Base-by-base conservation (phyloP, 2,888 invertebrate species). In the Mimumesa dahlbomi region DNA sequence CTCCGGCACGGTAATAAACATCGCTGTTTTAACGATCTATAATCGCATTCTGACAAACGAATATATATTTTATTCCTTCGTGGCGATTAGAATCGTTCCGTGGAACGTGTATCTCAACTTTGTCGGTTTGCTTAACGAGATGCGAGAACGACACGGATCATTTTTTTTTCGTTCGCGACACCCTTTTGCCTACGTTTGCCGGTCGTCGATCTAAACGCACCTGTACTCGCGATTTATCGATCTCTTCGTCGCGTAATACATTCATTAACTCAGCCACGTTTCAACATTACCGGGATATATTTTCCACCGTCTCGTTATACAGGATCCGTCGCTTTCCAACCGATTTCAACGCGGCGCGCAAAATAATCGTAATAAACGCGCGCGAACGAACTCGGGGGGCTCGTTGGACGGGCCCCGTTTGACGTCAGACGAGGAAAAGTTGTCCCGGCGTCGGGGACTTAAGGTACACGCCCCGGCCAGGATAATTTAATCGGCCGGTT, bases 401-500 rank as follows among this genome's bases (percentile, higher is more conserved):
- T 48, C 52, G 57, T 53, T 42, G 22, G n/a, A n/a, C n/a, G n/a
- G n/a, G 13, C 13, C 25, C 9, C 21, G 29, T 21, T 61, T 45
- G 61, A 57, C 40, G 61, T 48, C 40, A 54, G 34, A n/a, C 54
- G 54, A 40, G 42, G 68, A 57, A 71, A 59, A 64, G 69, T 67
- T 46, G 53, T 36, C 54, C 53, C 56, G 53, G 14, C 36, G 43
- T 31, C 52, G 19, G 13, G 13, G 43, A 34, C 11, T n/a, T 31
- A 40, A 42, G 21, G 25, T 7, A 7, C 43, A 25, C 5, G 14
- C 38, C 43, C n/a, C n/a, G n/a, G n/a, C n/a, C n/a, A n/a, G n/a
- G n/a, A n/a, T n/a, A n/a, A n/a, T n/a, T n/a, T n/a, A n/a, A n/a
- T n/a, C n/a, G n/a, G n/a, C n/a, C 13, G 36, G 53, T 56, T 75